A percentile compares a stretch with the other conserved stretches of the same genome.
Conservation (phyloP, 2,888 invertebrate genomes). For the Cyclophora albipunctata region DNA sequence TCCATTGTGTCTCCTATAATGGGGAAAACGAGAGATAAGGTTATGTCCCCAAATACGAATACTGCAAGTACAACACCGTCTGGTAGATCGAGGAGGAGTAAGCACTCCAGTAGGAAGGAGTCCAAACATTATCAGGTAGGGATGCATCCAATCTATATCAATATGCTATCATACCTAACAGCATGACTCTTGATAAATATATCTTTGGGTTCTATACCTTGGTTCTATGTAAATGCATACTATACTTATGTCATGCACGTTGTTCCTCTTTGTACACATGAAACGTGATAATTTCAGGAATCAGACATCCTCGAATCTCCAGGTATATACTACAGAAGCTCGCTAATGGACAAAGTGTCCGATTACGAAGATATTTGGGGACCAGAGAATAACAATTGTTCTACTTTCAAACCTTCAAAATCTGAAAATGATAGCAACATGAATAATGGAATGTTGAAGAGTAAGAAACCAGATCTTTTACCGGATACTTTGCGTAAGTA, state of each 20-base stretch:
- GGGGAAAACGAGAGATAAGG: constrained; percentile 59
- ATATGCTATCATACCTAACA: constrained; percentile 41
- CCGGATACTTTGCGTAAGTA: constrained; percentile 76
- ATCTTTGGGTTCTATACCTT: constrained; percentile 9
- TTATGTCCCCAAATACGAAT: constrained; percentile 64
- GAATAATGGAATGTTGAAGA: constrained; percentile 70
- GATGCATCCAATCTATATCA: constrained; percentile 11
- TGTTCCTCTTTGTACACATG: no score
- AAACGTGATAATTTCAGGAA: constrained; percentile 62
- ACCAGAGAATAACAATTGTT: constrained; percentile 72
- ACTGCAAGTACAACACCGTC: constrained; percentile 74
- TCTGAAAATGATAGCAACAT: constrained; percentile 53
- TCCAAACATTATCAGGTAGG: constrained; percentile 83
- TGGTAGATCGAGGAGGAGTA: constrained; percentile 73
- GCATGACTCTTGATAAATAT: constrained; percentile 21
- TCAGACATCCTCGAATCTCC: constrained; percentile 90
- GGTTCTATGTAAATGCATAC: neutral
- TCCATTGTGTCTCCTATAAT: constrained; percentile 59
- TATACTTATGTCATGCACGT: no score
- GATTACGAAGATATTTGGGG: constrained; percentile 98
- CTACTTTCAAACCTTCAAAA: constrained; percentile 65
- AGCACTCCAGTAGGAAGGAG: constrained; percentile 77
- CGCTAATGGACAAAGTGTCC: constrained; percentile 92
- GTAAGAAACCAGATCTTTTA: constrained; percentile 76
- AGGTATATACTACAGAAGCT: constrained; percentile 88